These are phyloP conservation scores for Gasterosteus nipponicus DNA, from an alignment of 2,113 vertebrate species.

Conservation along the genomic window DNA sequence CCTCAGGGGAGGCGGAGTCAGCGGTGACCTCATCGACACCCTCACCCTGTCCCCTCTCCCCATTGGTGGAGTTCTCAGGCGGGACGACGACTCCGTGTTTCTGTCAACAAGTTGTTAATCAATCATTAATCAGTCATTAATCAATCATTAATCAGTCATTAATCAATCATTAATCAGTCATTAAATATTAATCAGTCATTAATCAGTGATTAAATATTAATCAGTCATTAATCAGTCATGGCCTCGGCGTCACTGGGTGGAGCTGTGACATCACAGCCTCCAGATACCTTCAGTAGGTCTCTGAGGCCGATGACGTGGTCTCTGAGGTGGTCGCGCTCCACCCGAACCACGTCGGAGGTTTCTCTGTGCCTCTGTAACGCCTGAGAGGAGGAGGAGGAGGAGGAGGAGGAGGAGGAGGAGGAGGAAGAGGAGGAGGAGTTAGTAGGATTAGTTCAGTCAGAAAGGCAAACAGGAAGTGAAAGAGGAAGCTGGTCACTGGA, in stretches of 20 bases:
- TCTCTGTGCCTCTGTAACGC: slow-evolving; percentile 94
- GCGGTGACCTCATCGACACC: slow-evolving; percentile 54
- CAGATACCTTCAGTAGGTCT: slow-evolving; percentile 89
- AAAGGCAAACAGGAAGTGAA: background rate
- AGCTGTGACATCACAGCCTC: background rate
- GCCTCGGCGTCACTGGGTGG: background rate
- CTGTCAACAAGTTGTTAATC: slow-evolving; percentile 64
- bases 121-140: background rate
- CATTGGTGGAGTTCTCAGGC: slow-evolving; percentile 82
- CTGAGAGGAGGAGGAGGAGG: slow-evolving; percentile 68
- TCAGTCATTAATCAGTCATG: too few species aligned
- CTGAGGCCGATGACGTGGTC: slow-evolving; percentile 85
- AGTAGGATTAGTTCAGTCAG: background rate
- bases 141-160: too few species aligned
- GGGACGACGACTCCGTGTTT: slow-evolving; percentile 86
- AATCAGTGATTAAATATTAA: too few species aligned
- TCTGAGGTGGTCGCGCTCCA: slow-evolving; percentile 90
- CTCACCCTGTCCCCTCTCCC: slow-evolving; percentile 71
- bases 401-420: background rate
- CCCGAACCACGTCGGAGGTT: slow-evolving; percentile 89
- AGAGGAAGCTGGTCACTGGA: background rate
- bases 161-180: too few species aligned
- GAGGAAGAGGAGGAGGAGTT: background rate
- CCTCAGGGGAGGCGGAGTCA: slow-evolving; percentile 72
- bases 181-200: too few species aligned